Base-by-base conservation (phyloP, 2,113 vertebrate species). In the Hylia prasina region DNA sequence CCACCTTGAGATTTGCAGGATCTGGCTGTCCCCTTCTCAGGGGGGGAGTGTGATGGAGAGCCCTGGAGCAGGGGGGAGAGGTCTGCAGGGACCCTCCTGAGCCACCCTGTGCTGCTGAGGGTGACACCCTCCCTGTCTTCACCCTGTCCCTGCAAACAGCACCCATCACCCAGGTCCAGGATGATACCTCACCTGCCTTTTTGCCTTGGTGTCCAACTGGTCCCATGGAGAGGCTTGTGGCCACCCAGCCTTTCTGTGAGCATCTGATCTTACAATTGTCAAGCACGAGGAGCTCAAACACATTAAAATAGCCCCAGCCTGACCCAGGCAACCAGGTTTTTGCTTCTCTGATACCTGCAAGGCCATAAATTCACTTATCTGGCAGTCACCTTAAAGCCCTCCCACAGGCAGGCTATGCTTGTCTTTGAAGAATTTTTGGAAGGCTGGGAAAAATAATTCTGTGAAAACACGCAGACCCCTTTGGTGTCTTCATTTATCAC, bases 141-240 rank as follows among this genome's bases (percentile, higher is more conserved):
- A 40, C 0, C 2, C 37, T n/a, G 10, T 71, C 25, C 47, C 68
- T 2, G 0, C 50, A 78, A 60, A 39, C 1, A 5, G 27, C 31
- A 51, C 6, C n/a, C 0, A 0, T 3, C 64, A 61, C 18, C 48
- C 61, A 15, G 28, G 6, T 8, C 33, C 40, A 47, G 40, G 71
- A 14, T 51, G 39, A 24, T 1, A 0, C 27, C n/a, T 56, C 1
- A 0, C 19, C 16, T 0, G 0, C 25, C 21, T 57, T 77, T 56
- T 40, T 22, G 17, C 15, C 47, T 75, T 2, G 4, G 27, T 73
- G 11, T 27, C 73, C 61, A 39, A 0, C 27, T 21, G 30, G 6
- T 35, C 44, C 54, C 48, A 37, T 3, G 4, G 30, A 65, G 33
- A 75, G 17, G 20, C 39, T 12, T 4, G 6, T 27, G 40, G 24